Conservation (phyloP, 2,797 vertebrate genomes). For the Leptoclinus maculatus region DNA sequence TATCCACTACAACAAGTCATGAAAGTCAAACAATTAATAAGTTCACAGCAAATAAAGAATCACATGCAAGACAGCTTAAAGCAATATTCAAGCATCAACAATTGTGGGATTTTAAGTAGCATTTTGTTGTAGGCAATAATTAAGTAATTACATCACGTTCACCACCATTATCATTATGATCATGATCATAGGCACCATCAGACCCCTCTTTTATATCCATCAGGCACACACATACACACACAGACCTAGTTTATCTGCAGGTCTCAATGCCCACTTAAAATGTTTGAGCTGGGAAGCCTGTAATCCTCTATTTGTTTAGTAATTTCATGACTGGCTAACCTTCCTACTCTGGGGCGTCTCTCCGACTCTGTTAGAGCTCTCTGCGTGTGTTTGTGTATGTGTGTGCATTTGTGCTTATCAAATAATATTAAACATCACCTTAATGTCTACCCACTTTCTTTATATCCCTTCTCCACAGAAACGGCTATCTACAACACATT, state of each 20-base stretch:
- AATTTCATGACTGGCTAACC: slow-evolving; percentile 78
- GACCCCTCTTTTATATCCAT: slow-evolving; percentile 17
- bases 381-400: slow-evolving; percentile 21
- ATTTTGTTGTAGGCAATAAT: slow-evolving; percentile 16
- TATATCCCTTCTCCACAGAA: neutral
- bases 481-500: neutral
- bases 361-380: slow-evolving; percentile 46
- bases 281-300: slow-evolving; percentile 52
- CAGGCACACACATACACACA: slow-evolving; percentile 13
- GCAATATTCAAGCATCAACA: neutral
- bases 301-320: slow-evolving; percentile 73
- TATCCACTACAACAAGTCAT: neutral
- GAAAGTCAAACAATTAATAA: neutral
- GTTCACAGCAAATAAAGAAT: neutral
- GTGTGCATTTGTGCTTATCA: slow-evolving; percentile 50
- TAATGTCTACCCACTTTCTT: slow-evolving; percentile 19
- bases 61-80: neutral
- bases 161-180: slow-evolving; percentile 8
- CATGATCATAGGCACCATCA: slow-evolving; percentile 11
- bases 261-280: slow-evolving; percentile 47
- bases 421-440: slow-evolving; percentile 52
- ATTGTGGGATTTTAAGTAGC: neutral
- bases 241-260: slow-evolving; percentile 27
- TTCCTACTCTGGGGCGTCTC: slow-evolving; percentile 64
- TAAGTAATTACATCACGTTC: slow-evolving; percentile 21